These are phyloP conservation scores for Rutilus rutilus DNA, from an alignment of 2,113 vertebrate species.

Conservation along the genomic window DNA sequence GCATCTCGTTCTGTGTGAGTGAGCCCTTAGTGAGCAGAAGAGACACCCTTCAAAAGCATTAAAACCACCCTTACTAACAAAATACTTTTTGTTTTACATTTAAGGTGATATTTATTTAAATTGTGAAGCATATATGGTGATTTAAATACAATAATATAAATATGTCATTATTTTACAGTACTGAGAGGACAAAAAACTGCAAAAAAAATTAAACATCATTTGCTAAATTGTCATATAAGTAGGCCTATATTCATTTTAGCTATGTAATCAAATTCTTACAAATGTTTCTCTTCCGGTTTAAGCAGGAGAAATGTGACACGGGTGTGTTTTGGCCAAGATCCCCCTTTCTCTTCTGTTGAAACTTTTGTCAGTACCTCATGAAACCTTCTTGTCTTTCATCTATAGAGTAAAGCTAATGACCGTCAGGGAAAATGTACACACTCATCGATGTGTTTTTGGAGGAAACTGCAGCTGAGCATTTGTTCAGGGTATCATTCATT, in stretches of 20 bases:
- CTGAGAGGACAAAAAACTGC: too few relatives aligned
- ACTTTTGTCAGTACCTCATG: not conserved
- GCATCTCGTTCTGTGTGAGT: too few relatives aligned
- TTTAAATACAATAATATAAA: too few relatives aligned
- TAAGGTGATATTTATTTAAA: too few relatives aligned
- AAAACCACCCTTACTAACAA: too few relatives aligned
- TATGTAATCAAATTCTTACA: not conserved
- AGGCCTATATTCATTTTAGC: not conserved
- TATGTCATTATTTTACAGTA: too few relatives aligned
- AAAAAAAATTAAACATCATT: too few relatives aligned
- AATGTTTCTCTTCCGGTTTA: not conserved
- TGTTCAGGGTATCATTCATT: conserved; percentile 24
- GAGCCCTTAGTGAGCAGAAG: too few relatives aligned
- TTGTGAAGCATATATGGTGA: too few relatives aligned
- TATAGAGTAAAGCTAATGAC: conserved; percentile 23
- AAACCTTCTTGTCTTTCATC: not conserved
- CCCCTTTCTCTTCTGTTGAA: not conserved
- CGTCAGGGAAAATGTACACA: not conserved
- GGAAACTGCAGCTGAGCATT: not conserved
- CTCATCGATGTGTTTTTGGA: not conserved
- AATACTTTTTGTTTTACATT: too few relatives aligned
- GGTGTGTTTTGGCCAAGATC: not conserved
- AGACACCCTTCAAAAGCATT: too few relatives aligned
- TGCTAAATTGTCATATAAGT: too few relatives aligned
- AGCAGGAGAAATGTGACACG: not conserved